Conservation (phyloP, 2,888 invertebrate genomes). For the Spodoptera littoralis region DNA sequence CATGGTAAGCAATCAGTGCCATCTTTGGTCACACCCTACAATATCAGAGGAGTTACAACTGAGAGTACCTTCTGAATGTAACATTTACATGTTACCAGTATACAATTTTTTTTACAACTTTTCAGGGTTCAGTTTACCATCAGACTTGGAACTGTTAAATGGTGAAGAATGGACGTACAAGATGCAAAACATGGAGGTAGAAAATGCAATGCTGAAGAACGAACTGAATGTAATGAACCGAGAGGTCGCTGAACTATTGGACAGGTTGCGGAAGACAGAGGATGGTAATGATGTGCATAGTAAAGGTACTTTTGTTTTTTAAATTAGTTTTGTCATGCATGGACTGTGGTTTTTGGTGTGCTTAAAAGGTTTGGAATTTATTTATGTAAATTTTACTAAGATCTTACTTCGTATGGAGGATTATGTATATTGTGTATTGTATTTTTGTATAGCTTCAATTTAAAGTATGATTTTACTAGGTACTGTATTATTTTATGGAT, state of each 20-base stretch:
- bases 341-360: background rate
- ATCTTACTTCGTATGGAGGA: no score
- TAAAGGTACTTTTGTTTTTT: slow-evolving; percentile 58
- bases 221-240: slow-evolving; percentile 81
- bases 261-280: slow-evolving; percentile 72
- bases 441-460: background rate
- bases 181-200: slow-evolving; percentile 81
- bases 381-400: background rate
- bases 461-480: no score
- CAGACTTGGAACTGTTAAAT: slow-evolving; percentile 69
- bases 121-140: slow-evolving; percentile 76
- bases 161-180: slow-evolving; percentile 66
- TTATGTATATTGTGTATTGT: no score
- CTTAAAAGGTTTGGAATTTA: slow-evolving; percentile 14
- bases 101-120: background rate
- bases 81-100: background rate
- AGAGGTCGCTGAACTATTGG: slow-evolving; percentile 76
- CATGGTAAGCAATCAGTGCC: no score
- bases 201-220: slow-evolving; percentile 84
- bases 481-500: no score
- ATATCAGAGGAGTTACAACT: no score
- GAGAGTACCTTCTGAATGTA: background rate
- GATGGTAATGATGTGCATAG: slow-evolving; percentile 77
- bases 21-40: no score
- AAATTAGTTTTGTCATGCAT: slow-evolving; percentile 24